phyloP scores from a whole-genome alignment of 1,140 invertebrate genomes.

The Drosophila sproati region DNA sequence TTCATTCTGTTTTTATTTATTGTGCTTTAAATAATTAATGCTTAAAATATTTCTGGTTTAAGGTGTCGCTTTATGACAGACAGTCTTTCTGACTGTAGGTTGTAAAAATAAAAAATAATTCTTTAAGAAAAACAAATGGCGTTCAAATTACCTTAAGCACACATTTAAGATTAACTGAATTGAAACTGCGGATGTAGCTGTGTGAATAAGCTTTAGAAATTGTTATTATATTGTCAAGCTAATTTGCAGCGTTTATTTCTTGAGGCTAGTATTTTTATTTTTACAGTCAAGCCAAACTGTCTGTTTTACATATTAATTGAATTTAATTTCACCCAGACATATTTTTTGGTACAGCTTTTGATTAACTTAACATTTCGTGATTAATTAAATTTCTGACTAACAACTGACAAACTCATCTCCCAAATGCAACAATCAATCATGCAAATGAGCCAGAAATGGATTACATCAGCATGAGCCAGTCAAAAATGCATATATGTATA shows the following conservation, averaged over 20 bases:
- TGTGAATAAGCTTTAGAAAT: neutral
- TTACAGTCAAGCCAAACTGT: no score
- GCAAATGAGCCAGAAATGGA: conserved; percentile 6
- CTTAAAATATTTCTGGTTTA: conserved; percentile 19
- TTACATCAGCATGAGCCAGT: conserved; percentile 19
- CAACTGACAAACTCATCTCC: conserved; percentile 17
- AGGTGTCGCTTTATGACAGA: conserved; percentile 36
- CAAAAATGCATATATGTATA: neutral
- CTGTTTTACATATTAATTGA: neutral
- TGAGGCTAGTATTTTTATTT: no score
- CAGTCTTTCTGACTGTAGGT: conserved; percentile 15
- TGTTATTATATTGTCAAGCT: neutral
- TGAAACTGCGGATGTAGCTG: neutral
- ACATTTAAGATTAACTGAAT: conserved; percentile 7
- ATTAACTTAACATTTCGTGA: conserved; percentile 9
- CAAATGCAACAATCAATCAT: conserved; percentile 21
- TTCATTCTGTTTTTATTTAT: conserved; percentile 55
- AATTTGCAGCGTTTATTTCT: no score
- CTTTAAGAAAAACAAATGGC: conserved; percentile 1
- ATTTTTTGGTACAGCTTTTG: neutral
- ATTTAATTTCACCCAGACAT: neutral
- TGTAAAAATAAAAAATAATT: conserved; percentile 30
- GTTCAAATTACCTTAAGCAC: conserved; percentile 1
- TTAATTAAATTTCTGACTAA: conserved; percentile 27
- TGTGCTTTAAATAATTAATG: conserved; percentile 70